Conservation (phyloP, 2,888 invertebrate species). For the Anaspis maculata region DNA sequence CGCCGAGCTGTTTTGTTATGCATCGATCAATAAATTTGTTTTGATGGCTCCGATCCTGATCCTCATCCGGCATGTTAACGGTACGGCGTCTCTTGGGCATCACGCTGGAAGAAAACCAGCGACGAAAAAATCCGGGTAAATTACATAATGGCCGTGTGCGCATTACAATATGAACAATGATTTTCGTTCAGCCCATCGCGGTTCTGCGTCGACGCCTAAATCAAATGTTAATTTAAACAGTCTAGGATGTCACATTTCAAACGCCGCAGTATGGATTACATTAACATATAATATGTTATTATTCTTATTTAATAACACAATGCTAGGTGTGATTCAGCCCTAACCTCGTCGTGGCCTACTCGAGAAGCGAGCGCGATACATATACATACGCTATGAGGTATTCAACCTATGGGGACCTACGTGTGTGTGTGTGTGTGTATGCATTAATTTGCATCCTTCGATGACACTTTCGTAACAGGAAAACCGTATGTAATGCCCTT, state of each 20-base stretch:
- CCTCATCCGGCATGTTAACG: too few relatives aligned
- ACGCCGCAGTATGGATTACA: conserved; percentile 35
- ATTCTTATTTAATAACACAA: conserved; percentile 43
- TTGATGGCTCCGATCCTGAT: too few relatives aligned
- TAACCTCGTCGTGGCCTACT: conserved; percentile 27
- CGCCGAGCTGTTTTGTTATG: too few relatives aligned
- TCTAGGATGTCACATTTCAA: conserved; percentile 40
- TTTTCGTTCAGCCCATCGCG: conserved; percentile 37
- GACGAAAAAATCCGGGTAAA: conserved; percentile 12
- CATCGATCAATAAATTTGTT: too few relatives aligned
- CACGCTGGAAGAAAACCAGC: too few relatives aligned
- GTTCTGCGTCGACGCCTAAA: conserved; percentile 33
- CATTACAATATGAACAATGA: conserved; percentile 43
- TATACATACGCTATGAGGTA: too few relatives aligned
- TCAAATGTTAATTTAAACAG: conserved; percentile 42
- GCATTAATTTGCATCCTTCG: conserved; percentile 4
- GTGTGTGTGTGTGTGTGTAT: too few relatives aligned
- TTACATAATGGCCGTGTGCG: conserved; percentile 27
- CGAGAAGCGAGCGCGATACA: too few relatives aligned
- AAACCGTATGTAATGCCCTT: too few relatives aligned
- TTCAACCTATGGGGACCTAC: too few relatives aligned
- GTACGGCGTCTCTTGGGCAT: neutral
- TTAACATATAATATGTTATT: conserved; percentile 45
- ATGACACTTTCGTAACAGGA: conserved; percentile 5
- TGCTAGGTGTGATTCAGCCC: conserved; percentile 39